Percentiles rank a stretch among this genome's conserved stretches.
phyloP scores from a whole-genome alignment of 1,140 invertebrate genomes.

The Dreissena rostriformis region DNA sequence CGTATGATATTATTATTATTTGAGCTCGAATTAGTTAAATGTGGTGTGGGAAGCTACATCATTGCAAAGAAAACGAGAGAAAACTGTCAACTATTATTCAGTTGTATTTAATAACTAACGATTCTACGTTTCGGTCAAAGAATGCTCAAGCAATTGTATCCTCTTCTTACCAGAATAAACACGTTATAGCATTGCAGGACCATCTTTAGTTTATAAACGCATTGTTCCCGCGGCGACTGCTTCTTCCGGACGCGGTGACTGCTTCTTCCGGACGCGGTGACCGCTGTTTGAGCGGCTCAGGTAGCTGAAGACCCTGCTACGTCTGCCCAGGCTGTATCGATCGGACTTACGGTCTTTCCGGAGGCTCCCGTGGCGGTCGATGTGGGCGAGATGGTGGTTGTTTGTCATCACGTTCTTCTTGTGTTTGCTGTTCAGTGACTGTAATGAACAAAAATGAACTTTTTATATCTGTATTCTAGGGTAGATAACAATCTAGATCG shows the following conservation, averaged over 20 bases:
- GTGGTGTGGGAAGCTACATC: too few species aligned
- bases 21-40: too few species aligned
- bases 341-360: slow-evolving; percentile 18
- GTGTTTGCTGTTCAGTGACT: slow-evolving; percentile 35
- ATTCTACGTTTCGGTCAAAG: too few species aligned
- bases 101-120: too few species aligned
- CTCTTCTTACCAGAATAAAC: slow-evolving; percentile 36
- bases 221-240: slow-evolving; percentile 10
- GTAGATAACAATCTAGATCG: too few species aligned
- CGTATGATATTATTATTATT: too few species aligned
- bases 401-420: slow-evolving; percentile 28
- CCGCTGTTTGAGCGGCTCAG: slow-evolving; percentile 7
- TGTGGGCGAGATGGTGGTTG: slow-evolving; percentile 25
- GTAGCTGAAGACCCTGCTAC: slow-evolving; percentile 24
- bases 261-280: slow-evolving; percentile 34
- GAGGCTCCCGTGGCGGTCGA: slow-evolving; percentile 23
- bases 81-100: too few species aligned
- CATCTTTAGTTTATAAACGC: slow-evolving; percentile 41
- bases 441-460: slow-evolving; percentile 1
- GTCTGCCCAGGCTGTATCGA: slow-evolving; percentile 34
- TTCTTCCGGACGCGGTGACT: slow-evolving; percentile 31
- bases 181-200: slow-evolving; percentile 53
- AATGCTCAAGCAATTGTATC: too few species aligned
- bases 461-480: not conserved
- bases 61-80: too few species aligned